A percentile compares a stretch with the other conserved stretches of the same genome.
These are phyloP conservation scores for Nomada lathburiana DNA, from an alignment of 2,888 invertebrate species.

Conservation along the genomic window DNA sequence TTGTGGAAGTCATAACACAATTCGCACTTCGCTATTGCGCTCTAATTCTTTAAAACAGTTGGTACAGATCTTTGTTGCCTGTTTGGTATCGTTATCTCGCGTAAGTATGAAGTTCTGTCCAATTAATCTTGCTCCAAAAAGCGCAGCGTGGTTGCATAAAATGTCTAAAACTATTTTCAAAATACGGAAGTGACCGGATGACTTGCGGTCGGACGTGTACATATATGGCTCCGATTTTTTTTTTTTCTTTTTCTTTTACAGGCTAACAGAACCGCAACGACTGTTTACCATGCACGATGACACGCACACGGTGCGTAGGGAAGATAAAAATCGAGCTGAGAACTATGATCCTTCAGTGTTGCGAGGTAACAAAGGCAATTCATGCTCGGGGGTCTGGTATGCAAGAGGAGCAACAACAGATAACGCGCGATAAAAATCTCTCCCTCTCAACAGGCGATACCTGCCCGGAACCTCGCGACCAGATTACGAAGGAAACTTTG, in stretches of 20 bases:
- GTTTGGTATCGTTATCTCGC: background rate
- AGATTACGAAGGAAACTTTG: conserved; percentile 41
- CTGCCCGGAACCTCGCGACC: conserved; percentile 30
- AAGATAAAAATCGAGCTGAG: conserved; percentile 45
- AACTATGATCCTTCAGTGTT: background rate
- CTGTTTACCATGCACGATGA: conserved; percentile 25
- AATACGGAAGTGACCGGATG: too few relatives aligned
- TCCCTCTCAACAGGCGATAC: conserved; percentile 58
- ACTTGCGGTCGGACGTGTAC: too few relatives aligned
- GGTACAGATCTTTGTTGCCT: background rate
- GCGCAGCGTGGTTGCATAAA: too few relatives aligned
- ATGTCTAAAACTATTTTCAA: too few relatives aligned
- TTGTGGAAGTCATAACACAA: too few relatives aligned
- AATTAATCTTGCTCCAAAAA: too few relatives aligned
- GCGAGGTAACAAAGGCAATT: conserved; percentile 40
- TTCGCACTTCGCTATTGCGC: too few relatives aligned
- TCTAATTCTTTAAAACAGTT: too few relatives aligned
- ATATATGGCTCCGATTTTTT: too few relatives aligned
- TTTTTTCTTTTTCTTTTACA: too few relatives aligned
- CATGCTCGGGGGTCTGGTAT: conserved; percentile 28
- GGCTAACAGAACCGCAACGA: too few relatives aligned
- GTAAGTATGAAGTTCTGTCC: too few relatives aligned
- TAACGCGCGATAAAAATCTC: conserved; percentile 52
- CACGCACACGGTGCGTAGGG: conserved; percentile 28
- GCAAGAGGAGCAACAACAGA: conserved; percentile 40